Conservation (phyloP, 1,140 invertebrate genomes). For the Ceratitis capitata region DNA sequence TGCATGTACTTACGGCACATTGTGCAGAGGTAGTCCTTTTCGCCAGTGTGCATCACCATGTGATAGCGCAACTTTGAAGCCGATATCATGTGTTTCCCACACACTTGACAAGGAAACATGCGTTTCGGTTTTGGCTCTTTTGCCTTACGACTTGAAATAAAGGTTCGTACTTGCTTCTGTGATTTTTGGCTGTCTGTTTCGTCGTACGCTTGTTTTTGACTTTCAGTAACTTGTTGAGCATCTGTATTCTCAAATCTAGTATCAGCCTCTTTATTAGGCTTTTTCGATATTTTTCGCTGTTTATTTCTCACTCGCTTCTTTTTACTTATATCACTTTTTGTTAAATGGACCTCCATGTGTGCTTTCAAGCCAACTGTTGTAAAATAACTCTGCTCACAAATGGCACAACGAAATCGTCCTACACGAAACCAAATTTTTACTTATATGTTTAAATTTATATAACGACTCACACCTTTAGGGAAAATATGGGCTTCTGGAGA, state of each 20-base stretch:
- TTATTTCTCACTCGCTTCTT: background rate
- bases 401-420: constrained; percentile 41
- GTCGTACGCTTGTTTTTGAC: background rate
- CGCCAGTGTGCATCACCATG: constrained; percentile 46
- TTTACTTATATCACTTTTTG: constrained; percentile 27
- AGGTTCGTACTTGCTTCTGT: background rate
- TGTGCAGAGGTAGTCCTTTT: constrained; percentile 44
- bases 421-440: background rate
- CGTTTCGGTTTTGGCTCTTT: constrained; percentile 41
- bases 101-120: constrained; percentile 44
- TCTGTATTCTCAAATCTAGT: background rate
- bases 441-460: background rate
- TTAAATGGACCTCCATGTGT: constrained; percentile 41
- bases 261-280: background rate
- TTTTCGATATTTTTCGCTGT: background rate
- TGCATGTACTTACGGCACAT: constrained; percentile 41
- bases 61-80: constrained; percentile 44
- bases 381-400: constrained; percentile 41
- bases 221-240: background rate
- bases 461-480: constrained; percentile 4
- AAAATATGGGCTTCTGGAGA: background rate
- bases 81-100: constrained; percentile 44
- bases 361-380: constrained; percentile 40
- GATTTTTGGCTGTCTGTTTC: background rate
- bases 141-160: background rate